These are phyloP conservation scores for Vimba vimba DNA, from an alignment of 2,113 vertebrate genomes.

Conservation along the genomic window DNA sequence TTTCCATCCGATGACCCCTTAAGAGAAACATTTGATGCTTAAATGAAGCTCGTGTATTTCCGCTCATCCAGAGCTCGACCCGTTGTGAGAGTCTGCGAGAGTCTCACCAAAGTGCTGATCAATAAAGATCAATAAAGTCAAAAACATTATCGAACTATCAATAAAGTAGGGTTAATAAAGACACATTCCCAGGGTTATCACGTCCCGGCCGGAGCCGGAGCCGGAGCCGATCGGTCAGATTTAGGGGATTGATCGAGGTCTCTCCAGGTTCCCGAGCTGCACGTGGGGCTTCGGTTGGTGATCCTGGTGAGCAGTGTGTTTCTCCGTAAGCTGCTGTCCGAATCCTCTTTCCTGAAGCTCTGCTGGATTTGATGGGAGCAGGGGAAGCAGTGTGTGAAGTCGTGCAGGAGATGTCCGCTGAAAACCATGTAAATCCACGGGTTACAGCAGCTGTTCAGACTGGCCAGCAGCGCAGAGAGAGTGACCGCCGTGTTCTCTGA, in stretches of 20 bases:
- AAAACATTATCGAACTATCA: no score
- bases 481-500: slow-evolving; percentile 88
- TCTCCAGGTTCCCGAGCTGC: slow-evolving; percentile 81
- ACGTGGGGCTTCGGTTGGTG: slow-evolving; percentile 83
- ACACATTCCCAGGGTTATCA: not conserved
- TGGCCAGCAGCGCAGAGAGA: slow-evolving; percentile 89
- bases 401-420: slow-evolving; percentile 93
- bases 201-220: not conserved
- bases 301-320: slow-evolving; percentile 83
- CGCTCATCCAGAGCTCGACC: not conserved
- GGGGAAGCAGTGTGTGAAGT: slow-evolving; percentile 84
- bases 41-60: not conserved
- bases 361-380: slow-evolving; percentile 77
- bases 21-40: not conserved
- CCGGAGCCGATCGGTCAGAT: slow-evolving; percentile 28
- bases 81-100: not conserved
- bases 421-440: slow-evolving; percentile 99
- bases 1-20: no score
- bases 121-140: not conserved
- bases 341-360: slow-evolving; percentile 85
- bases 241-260: slow-evolving; percentile 77
- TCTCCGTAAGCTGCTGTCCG: slow-evolving; percentile 85
- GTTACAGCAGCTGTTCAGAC: slow-evolving; percentile 97
- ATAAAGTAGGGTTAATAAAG: not conserved
- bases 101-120: not conserved